Evolutionary conservation across 2,113 vertebrate species (phyloP).

Genomic region (Thamnaconus septentrionalis): DNA sequence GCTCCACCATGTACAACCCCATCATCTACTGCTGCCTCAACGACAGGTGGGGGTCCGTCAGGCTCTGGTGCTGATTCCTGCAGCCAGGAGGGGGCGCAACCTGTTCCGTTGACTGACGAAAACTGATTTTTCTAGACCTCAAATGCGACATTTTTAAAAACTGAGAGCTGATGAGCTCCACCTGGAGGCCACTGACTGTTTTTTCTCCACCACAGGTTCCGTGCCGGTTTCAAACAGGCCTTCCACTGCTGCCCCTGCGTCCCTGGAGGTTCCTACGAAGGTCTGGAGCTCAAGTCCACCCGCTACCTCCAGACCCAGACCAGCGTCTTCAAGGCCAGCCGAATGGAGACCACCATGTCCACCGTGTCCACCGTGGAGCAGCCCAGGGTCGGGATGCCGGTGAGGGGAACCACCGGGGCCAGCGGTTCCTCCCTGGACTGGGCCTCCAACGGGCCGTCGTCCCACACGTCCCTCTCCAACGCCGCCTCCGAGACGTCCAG

Average conservation of each 20-base stretch:
- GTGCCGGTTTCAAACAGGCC: constrained; percentile 89
- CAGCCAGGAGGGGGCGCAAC: too few species aligned
- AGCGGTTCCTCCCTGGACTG: constrained; percentile 79
- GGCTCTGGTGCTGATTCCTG: neutral
- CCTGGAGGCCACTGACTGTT: neutral
- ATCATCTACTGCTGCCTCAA: constrained; percentile 99
- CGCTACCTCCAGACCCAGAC: constrained; percentile 89
- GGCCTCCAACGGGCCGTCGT: constrained; percentile 88
- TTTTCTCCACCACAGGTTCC: constrained; percentile 80
- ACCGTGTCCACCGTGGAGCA: constrained; percentile 75
- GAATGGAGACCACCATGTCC: constrained; percentile 88
- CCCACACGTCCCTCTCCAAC: constrained; percentile 85
- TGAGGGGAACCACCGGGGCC: neutral
- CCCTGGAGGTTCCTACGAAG: constrained; percentile 80
- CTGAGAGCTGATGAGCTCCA: neutral
- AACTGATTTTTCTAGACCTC: too few species aligned
- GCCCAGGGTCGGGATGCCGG: constrained; percentile 36
- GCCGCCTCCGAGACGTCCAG: constrained; percentile 86
- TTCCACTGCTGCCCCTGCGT: constrained; percentile 91
- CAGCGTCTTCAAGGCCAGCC: constrained; percentile 90
- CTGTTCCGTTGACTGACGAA: too few species aligned
- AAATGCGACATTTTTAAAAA: too few species aligned
- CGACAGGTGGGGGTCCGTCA: constrained; percentile 79
- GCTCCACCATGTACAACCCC: constrained; percentile 99
- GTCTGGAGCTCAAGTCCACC: constrained; percentile 91